phyloP scores from a whole-genome alignment of 92 coral and sea anemone genomes.

The Blastomussa wellsi region DNA sequence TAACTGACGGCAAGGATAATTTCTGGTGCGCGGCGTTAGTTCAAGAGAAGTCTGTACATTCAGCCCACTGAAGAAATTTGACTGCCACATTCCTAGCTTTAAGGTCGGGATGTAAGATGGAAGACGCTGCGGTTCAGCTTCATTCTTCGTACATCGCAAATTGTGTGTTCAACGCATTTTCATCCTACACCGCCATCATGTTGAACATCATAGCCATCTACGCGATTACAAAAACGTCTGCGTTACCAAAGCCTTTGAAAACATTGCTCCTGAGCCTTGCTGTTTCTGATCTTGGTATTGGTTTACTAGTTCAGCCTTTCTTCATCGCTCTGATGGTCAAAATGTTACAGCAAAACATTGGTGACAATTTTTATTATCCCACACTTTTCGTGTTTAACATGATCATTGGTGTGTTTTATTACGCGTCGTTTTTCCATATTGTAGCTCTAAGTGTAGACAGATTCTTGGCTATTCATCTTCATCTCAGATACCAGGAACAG shows the following conservation, averaged over 20 bases:
- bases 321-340: background rate
- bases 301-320: background rate
- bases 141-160: background rate
- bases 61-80: no score
- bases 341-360: background rate
- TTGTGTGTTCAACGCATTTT: background rate
- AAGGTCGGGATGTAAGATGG: background rate
- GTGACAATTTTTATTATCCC: background rate
- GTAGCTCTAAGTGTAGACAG: constrained; percentile 19
- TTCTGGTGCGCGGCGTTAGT: no score
- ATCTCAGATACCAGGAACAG: constrained; percentile 22
- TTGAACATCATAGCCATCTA: background rate
- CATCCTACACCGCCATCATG: constrained; percentile 1
- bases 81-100: no score
- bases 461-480: constrained; percentile 16
- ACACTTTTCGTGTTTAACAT: background rate
- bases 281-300: background rate
- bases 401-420: background rate
- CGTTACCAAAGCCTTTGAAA: background rate
- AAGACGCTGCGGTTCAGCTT: background rate
- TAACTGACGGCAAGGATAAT: no score
- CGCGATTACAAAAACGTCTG: background rate
- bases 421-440: constrained; percentile 4
- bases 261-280: background rate
- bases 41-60: no score